A percentile compares a stretch with the other conserved stretches of the same genome.
Conservation (phyloP, 1,140 invertebrate species). For the Trichogramma pretiosum region DNA sequence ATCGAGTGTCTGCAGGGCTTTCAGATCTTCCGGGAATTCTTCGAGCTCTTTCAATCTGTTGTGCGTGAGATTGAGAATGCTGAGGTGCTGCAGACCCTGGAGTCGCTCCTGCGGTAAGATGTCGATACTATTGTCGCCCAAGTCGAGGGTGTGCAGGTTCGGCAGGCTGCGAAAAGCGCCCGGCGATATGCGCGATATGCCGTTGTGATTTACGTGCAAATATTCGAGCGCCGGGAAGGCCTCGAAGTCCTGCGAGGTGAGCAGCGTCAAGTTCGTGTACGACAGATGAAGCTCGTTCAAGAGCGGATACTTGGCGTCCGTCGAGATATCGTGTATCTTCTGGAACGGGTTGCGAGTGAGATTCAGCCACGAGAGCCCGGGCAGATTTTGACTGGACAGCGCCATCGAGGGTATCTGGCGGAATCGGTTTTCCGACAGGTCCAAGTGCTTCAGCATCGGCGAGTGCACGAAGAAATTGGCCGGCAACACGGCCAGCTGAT, state of each 20-base stretch:
- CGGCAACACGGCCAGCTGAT: constrained; percentile 65
- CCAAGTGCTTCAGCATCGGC: constrained; percentile 60
- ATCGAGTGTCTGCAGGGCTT: constrained; percentile 68
- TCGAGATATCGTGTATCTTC: constrained; percentile 58
- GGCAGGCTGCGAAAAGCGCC: constrained; percentile 71
- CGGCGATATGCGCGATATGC: constrained; percentile 71
- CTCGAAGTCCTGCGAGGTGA: constrained; percentile 81
- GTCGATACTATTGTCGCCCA: constrained; percentile 77
- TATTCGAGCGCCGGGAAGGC: constrained; percentile 72
- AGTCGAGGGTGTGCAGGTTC: constrained; percentile 68
- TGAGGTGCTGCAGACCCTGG: constrained; percentile 63
- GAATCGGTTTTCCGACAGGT: constrained; percentile 74
- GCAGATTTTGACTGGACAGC: constrained; percentile 64
- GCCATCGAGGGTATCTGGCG: constrained; percentile 71
- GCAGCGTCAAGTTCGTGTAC: constrained; percentile 72
- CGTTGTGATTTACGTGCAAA: constrained; percentile 65
- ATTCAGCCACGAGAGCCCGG: constrained; percentile 65
- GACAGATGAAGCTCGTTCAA: constrained; percentile 74
- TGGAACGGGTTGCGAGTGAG: constrained; percentile 73
- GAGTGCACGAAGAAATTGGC: constrained; percentile 72
- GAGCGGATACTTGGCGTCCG: constrained; percentile 56
- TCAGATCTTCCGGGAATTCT: constrained; percentile 71
- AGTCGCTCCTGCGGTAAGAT: constrained; percentile 76
- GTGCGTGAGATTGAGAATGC: constrained; percentile 70
- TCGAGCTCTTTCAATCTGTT: constrained; percentile 75